phyloP scores from a whole-genome alignment of 92 coral and sea anemone genomes.

The Ricordea florida region DNA sequence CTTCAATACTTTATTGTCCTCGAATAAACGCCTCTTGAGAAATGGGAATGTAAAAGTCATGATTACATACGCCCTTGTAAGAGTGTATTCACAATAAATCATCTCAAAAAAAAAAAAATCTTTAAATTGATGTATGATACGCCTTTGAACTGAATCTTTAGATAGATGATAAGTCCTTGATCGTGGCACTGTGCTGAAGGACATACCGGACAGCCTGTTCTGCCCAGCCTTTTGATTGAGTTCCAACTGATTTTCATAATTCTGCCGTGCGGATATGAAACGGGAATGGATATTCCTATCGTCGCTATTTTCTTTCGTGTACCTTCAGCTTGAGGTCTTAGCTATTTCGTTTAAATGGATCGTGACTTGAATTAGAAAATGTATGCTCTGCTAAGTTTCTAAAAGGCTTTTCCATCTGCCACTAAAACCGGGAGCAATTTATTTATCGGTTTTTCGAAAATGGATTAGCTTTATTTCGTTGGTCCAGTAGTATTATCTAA shows the following conservation, averaged over 20 bases:
- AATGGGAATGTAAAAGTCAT: constrained; percentile 14
- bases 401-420: constrained; percentile 45
- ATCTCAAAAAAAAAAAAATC: too few species aligned
- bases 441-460: constrained; percentile 10
- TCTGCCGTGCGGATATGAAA: too few species aligned
- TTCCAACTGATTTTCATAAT: too few species aligned
- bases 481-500: not conserved
- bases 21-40: constrained; percentile 26
- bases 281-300: too few species aligned
- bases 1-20: constrained; percentile 28
- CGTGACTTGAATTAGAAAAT: constrained; percentile 35
- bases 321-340: not conserved
- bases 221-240: too few species aligned
- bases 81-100: too few species aligned
- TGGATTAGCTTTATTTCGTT: constrained; percentile 6
- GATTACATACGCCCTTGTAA: constrained; percentile 1
- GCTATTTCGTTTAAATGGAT: constrained; percentile 26
- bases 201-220: too few species aligned
- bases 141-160: too few species aligned
- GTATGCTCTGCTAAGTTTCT: constrained; percentile 24
- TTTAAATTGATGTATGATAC: too few species aligned
- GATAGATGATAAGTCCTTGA: too few species aligned
- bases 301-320: too few species aligned
- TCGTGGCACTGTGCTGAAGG: too few species aligned
- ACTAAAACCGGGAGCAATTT: constrained; percentile 10